A percentile compares a stretch with the other conserved stretches of the same genome.
These are phyloP conservation scores for Drosophila siamana DNA, from an alignment of 2,888 invertebrate species.

Conservation along the genomic window DNA sequence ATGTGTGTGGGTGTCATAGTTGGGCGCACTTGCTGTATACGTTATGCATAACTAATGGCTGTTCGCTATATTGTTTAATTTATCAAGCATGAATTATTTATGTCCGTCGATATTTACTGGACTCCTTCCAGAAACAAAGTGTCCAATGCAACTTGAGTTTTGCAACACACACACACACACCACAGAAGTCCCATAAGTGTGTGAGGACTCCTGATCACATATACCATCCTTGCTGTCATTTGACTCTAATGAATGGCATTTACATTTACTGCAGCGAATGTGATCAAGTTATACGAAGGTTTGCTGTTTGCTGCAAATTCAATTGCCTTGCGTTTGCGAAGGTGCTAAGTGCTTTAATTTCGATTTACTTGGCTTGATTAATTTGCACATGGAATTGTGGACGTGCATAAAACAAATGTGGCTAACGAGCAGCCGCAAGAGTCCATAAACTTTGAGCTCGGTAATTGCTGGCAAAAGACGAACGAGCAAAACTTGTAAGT, in stretches of 20 bases:
- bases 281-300: conserved; percentile 17
- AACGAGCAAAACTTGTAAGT: conserved; percentile 56
- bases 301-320: conserved; percentile 43
- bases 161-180: too few species aligned
- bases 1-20: conserved; percentile 68
- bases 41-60: conserved; percentile 79
- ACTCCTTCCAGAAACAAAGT: conserved; percentile 37
- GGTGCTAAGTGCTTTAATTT: conserved; percentile 72
- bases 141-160: conserved; percentile 45
- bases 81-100: conserved; percentile 81
- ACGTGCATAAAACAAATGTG: conserved; percentile 58
- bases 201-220: conserved; percentile 50
- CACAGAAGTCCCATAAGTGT: conserved; percentile 23
- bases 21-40: conserved; percentile 72
- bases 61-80: conserved; percentile 78
- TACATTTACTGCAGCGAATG: conserved; percentile 16
- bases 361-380: conserved; percentile 62
- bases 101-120: conserved; percentile 51
- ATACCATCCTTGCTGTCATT: conserved; percentile 45
- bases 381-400: conserved; percentile 50
- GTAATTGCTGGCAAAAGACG: conserved; percentile 66
- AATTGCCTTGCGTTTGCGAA: conserved; percentile 62
- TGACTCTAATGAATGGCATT: conserved; percentile 59
- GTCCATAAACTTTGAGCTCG: conserved; percentile 52
- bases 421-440: conserved; percentile 64